Percentiles rank a stretch among this genome's conserved stretches.
Conservation (phyloP, 2,113 vertebrate genomes). For the Seriola rivoliana region DNA sequence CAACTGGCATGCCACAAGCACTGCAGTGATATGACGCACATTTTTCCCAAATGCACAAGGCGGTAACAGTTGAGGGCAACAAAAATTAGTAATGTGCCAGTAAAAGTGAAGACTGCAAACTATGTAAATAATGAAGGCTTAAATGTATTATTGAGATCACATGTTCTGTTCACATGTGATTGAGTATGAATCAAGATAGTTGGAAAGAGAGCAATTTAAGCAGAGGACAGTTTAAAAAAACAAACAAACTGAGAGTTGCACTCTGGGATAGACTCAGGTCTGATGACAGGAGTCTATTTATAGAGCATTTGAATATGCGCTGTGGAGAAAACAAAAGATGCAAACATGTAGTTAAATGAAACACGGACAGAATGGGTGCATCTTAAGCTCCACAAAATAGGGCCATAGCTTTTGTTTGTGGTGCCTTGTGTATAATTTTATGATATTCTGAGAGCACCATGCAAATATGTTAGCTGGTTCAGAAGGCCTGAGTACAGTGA, state of each 20-base stretch:
- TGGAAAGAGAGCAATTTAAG: no score
- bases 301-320: slow-evolving; percentile 38
- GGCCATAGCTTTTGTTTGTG: not conserved
- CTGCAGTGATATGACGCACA: not conserved
- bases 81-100: not conserved
- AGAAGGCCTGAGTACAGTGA: not conserved
- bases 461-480: slow-evolving; percentile 13
- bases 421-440: not conserved
- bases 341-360: slow-evolving; percentile 33
- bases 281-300: slow-evolving; percentile 49
- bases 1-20: not conserved
- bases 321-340: slow-evolving; percentile 40
- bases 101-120: not conserved
- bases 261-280: not conserved
- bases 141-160: no score
- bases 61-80: not conserved
- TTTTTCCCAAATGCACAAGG: not conserved
- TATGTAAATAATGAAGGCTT: not conserved
- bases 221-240: no score
- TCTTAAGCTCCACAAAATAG: not conserved
- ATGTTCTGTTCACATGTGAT: no score
- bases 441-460: not conserved
- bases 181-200: no score
- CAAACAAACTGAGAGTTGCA: not conserved
- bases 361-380: slow-evolving; percentile 1